phyloP scores from a whole-genome alignment of 2,797 vertebrate genomes.

The Fistularia tabacaria region DNA sequence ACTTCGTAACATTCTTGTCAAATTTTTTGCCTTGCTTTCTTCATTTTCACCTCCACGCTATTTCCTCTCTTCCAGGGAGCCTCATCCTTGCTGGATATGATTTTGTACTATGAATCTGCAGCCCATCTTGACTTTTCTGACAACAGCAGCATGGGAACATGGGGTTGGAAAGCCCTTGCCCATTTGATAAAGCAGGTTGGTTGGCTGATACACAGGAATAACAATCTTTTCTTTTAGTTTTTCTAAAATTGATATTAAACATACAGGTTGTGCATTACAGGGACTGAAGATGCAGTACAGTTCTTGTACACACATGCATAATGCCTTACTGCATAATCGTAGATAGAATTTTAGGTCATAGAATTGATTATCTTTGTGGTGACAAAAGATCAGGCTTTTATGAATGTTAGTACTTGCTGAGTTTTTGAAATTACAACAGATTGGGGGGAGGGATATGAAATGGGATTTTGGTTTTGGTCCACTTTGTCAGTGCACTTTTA shows the following conservation, averaged over 20 bases:
- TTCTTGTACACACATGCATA: too few relatives aligned
- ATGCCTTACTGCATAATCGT: too few relatives aligned
- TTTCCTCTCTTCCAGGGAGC: constrained; percentile 65
- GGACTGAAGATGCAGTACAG: constrained; percentile 36
- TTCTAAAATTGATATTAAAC: constrained; percentile 52
- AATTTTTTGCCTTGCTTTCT: constrained; percentile 54
- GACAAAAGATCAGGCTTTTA: too few relatives aligned
- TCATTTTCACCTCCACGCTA: constrained; percentile 36
- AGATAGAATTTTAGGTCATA: too few relatives aligned
- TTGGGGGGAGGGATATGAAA: too few relatives aligned
- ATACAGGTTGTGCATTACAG: constrained; percentile 29
- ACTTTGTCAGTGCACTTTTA: too few relatives aligned
- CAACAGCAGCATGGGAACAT: constrained; percentile 67
- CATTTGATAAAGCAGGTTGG: constrained; percentile 74
- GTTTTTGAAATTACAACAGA: too few relatives aligned
- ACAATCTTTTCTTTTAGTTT: constrained; percentile 53
- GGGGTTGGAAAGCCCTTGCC: constrained; percentile 75
- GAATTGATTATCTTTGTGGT: too few relatives aligned
- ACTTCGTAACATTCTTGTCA: constrained; percentile 68
- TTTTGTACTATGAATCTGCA: constrained; percentile 79
- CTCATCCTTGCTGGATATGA: constrained; percentile 78
- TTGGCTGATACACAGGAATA: constrained; percentile 54
- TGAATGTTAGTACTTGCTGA: too few relatives aligned
- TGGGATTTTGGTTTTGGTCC: too few relatives aligned
- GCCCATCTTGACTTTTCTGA: constrained; percentile 76